A percentile compares a stretch with the other conserved stretches of the same genome.
These are phyloP conservation scores for Drosophila persimilis DNA, from an alignment of 1,140 invertebrate genomes.

Conservation along the genomic window DNA sequence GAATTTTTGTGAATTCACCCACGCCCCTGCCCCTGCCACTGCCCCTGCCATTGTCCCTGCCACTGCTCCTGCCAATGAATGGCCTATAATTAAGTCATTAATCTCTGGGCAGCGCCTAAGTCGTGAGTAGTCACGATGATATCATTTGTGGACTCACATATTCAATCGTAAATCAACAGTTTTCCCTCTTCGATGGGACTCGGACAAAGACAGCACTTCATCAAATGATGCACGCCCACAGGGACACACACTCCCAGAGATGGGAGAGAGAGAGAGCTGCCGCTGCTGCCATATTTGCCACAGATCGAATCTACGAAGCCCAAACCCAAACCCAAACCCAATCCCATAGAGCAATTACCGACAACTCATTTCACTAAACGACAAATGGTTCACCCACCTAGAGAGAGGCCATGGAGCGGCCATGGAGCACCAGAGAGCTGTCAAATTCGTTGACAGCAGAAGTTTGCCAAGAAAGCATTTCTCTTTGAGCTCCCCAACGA, in stretches of 20 bases:
- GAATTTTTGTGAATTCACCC: no score
- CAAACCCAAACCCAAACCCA: neutral
- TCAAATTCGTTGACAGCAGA: slow-evolving; percentile 74
- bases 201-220: slow-evolving; percentile 48
- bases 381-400: slow-evolving; percentile 64
- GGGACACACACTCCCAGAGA: neutral
- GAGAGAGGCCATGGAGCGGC: slow-evolving; percentile 1
- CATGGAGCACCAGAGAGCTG: slow-evolving; percentile 34
- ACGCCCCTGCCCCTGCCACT: no score
- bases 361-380: slow-evolving; percentile 73
- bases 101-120: no score
- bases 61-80: no score
- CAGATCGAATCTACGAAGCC: slow-evolving; percentile 22
- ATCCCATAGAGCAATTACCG: slow-evolving; percentile 54
- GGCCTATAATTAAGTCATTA: no score
- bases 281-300: slow-evolving; percentile 49
- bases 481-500: neutral
- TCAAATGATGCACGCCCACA: slow-evolving; percentile 56
- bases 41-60: no score
- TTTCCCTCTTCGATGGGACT: neutral
- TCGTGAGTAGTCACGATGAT: no score
- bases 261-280: neutral
- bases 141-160: slow-evolving; percentile 2
- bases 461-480: slow-evolving; percentile 72
- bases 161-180: neutral